These are phyloP conservation scores for fruit fly (Drosophila melanogaster) DNA, from an alignment of 1,140 invertebrate genomes.

Conservation along the genomic window Release_6_plus_ISO1_MT NT_033777.3:11186501-11187000, in stretches of 20 bases:
- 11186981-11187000: too few relatives aligned
- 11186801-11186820: constrained; percentile 59
- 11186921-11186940: too few relatives aligned
- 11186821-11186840: constrained; percentile 43
- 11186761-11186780: constrained; percentile 69
- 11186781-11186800: constrained; percentile 75
- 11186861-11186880: not conserved
- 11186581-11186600: constrained; percentile 56
- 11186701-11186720: constrained; percentile 68
- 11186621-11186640: constrained; percentile 65
- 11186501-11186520: constrained; percentile 52
- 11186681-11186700: constrained; percentile 29
- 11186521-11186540: constrained; percentile 58
- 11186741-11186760: constrained; percentile 79
- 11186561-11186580: constrained; percentile 47
- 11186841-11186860: constrained; percentile 9
- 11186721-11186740: constrained; percentile 81
- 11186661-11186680: constrained; percentile 46
- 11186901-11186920: too few relatives aligned
- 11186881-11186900: too few relatives aligned
- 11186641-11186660: constrained; percentile 28
- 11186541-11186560: constrained; percentile 3
- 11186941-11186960: too few relatives aligned
- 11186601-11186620: constrained; percentile 59
- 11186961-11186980: too few relatives aligned